Evolutionary conservation across 2,888 invertebrate genomes (phyloP).

Genomic region (Cephus runcator): DNA sequence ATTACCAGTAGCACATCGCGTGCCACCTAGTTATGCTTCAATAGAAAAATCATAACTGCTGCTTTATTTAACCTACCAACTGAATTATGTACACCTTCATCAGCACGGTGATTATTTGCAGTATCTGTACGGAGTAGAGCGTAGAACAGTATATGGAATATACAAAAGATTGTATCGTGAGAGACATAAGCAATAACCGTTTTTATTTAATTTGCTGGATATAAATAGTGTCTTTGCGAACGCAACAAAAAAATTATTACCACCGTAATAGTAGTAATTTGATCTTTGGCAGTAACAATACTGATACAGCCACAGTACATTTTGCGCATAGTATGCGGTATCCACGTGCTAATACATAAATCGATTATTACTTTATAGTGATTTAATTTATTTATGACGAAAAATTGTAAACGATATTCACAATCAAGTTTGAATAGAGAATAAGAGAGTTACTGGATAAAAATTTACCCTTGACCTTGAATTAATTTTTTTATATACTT

Average conservation of each 20-base stretch:
- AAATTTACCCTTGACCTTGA: background rate
- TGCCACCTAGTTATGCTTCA: conserved; percentile 58
- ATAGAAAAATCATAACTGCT: conserved; percentile 58
- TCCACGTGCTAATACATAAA: background rate
- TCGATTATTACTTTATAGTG: background rate
- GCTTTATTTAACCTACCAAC: background rate
- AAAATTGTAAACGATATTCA: background rate
- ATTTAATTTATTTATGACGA: background rate
- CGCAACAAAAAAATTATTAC: background rate
- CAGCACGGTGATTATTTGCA: background rate
- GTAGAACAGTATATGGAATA: background rate
- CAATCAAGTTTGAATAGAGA: background rate
- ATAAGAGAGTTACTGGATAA: background rate
- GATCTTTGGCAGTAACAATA: background rate
- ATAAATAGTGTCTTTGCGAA: background rate
- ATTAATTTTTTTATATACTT: background rate
- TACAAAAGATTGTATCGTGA: background rate
- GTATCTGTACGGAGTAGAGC: background rate
- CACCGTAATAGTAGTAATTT: background rate
- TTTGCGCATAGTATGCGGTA: background rate
- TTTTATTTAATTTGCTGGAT: background rate
- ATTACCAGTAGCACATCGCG: conserved; percentile 47
- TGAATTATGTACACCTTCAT: background rate
- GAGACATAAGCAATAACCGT: background rate
- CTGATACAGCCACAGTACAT: too few species aligned